Evolutionary conservation across 2,113 vertebrate species (phyloP), one percentile per base, ranked within the genome.

Genomic region (Cromileptes altivelis): DNA sequence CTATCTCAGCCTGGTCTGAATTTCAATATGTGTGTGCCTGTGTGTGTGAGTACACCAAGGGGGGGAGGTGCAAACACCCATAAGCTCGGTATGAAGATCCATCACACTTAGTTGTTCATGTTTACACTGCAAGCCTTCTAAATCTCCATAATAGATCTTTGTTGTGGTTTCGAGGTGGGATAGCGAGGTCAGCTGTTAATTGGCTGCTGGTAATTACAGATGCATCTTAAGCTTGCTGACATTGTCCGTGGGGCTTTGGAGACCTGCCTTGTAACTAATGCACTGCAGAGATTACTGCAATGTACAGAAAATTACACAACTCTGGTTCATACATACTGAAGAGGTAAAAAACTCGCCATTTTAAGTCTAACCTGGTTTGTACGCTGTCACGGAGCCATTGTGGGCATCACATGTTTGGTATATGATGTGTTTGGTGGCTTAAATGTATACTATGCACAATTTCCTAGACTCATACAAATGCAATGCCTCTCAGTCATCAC

Each of bases 131-230:
- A 85, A 84, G 82, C 80, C 67, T 91, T 63, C 73, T 45, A 85
- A 92, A 94, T 95, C 93, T 94, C 87, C 81, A 92, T 94, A 93
- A 95, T 87, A 94, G 93, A 95, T 95, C 93, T 93, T 85, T 80
- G 89, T 81, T 89, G 92, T 78, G 91, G 91, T 93, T 85, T 92
- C 11, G 88, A 87, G 91, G 81, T 91, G 84, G 70, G 86, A 86
- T 78, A 75, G 76, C 83, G 92, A 90, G 91, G 91, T 93, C 90
- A 91, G 86, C 88, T 91, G 88, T 92, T 94, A 93, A 94, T 93
- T 93, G 91, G 91, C 79, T 81, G 80, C 68, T 88, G 84, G 89
- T 93, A 93, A 94, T 94, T 94, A 94, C 93, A 93, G 88, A 92
- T 91, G 90, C 86, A 93, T 91, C 86, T 78, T 91, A 85, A 90